phyloP scores from a whole-genome alignment of 2,888 invertebrate genomes.

The Eupeodes luniger region DNA sequence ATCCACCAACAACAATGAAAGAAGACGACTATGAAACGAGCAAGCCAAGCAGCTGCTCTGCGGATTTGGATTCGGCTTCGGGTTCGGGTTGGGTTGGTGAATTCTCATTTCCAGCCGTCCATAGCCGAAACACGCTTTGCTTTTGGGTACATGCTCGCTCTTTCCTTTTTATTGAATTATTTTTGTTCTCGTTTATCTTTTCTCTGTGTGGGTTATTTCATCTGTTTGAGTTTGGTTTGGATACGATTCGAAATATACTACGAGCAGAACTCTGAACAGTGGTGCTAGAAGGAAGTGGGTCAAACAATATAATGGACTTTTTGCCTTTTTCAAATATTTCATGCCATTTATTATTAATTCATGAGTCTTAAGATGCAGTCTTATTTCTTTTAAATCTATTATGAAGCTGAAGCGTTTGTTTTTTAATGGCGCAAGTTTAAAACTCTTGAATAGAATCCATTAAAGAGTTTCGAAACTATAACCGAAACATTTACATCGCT shows the following conservation, averaged over 20 bases:
- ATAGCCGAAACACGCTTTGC: slow-evolving; percentile 75
- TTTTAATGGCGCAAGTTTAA: too few species aligned
- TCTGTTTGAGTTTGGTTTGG: slow-evolving; percentile 15
- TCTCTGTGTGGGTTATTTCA: slow-evolving; percentile 54
- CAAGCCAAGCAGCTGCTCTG: slow-evolving; percentile 61
- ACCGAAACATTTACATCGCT: too few species aligned
- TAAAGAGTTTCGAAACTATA: too few species aligned
- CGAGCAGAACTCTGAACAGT: slow-evolving; percentile 35
- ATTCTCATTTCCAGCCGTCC: slow-evolving; percentile 74
- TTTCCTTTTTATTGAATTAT: slow-evolving; percentile 44
- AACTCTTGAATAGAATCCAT: too few species aligned
- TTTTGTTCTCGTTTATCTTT: slow-evolving; percentile 59
- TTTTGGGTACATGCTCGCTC: slow-evolving; percentile 70
- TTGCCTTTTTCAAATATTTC: neutral
- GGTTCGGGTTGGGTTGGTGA: slow-evolving; percentile 74
- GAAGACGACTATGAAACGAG: slow-evolving; percentile 64
- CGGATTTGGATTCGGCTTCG: slow-evolving; percentile 68
- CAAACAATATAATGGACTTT: neutral
- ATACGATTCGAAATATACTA: neutral
- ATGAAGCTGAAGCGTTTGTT: too few species aligned
- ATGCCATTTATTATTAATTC: neutral
- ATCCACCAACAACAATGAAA: slow-evolving; percentile 38
- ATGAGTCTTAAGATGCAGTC: too few species aligned
- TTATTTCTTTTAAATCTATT: too few species aligned
- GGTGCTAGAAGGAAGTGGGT: slow-evolving; percentile 28